A percentile compares a stretch with the other conserved stretches of the same genome.
Evolutionary conservation across 2,113 vertebrate species (phyloP).

Genomic region (Urocynchramus pylzowi): DNA sequence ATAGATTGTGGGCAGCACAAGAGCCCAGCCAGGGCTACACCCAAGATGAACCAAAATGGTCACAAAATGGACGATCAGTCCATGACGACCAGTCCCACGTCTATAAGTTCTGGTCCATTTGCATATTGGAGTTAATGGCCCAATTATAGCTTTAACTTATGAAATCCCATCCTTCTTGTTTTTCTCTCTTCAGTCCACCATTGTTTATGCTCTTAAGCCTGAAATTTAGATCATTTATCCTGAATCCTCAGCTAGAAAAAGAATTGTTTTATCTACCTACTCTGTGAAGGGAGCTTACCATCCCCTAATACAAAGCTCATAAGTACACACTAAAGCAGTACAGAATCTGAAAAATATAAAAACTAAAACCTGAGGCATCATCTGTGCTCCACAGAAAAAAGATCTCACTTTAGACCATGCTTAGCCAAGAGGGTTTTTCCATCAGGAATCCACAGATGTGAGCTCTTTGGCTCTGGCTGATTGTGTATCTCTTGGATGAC

Average conservation of each 20-base stretch:
- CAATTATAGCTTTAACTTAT: not conserved
- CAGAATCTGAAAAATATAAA: not conserved
- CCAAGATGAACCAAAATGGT: not conserved
- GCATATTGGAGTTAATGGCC: not conserved
- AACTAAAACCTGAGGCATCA: not conserved
- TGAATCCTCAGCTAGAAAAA: not conserved
- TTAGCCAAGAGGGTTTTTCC: slow-evolving; percentile 22
- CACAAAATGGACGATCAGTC: not conserved
- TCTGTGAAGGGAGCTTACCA: not conserved
- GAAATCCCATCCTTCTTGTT: not conserved
- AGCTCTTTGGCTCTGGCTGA: not conserved
- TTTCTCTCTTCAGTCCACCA: not conserved
- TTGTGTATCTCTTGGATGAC: not conserved
- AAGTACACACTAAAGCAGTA: not conserved
- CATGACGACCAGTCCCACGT: not conserved
- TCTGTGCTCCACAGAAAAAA: not conserved
- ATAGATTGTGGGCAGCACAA: not conserved
- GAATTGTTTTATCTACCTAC: not conserved
- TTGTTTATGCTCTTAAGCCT: not conserved
- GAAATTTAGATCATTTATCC: not conserved
- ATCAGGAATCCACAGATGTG: slow-evolving; percentile 11
- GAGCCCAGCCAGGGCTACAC: not conserved
- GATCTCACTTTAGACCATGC: slow-evolving; percentile 4
- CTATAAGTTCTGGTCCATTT: not conserved
- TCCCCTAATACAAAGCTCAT: not conserved